Conservation (phyloP, 2,113 vertebrate species). For the Lepidothrix coronata region DNA sequence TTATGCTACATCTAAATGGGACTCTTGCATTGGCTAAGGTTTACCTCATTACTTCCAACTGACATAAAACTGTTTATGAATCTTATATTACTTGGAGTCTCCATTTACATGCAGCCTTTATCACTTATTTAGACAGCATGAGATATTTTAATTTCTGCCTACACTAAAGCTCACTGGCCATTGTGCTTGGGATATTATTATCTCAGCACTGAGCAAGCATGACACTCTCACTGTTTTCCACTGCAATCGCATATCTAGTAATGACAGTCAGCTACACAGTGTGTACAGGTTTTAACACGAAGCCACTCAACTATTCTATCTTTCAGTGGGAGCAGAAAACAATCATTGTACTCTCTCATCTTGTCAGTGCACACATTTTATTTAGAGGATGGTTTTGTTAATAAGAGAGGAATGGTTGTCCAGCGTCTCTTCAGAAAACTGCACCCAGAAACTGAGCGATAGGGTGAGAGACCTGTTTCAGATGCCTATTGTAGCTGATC, state of each 20-base stretch:
- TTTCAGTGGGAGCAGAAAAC: neutral
- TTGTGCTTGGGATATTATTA: conserved; percentile 45
- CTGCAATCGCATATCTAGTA: neutral
- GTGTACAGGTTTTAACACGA: neutral
- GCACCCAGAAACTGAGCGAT: neutral
- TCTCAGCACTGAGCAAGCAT: neutral
- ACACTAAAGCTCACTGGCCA: conserved; percentile 28
- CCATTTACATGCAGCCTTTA: conserved; percentile 58
- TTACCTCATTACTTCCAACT: conserved; percentile 70
- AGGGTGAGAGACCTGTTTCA: neutral
- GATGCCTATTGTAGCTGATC: neutral
- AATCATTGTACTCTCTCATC: neutral
- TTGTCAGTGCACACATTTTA: neutral
- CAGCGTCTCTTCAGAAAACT: neutral
- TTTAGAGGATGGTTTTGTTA: neutral
- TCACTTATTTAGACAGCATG: conserved; percentile 66
- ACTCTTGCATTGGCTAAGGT: conserved; percentile 45
- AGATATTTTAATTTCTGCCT: conserved; percentile 67
- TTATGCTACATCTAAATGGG: conserved; percentile 56
- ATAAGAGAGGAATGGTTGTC: neutral
- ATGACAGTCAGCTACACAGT: conserved; percentile 10
- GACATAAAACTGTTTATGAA: conserved; percentile 71
- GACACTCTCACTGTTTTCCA: conserved; percentile 32
- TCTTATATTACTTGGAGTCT: conserved; percentile 53
- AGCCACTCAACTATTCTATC: neutral